phyloP scores from a whole-genome alignment of 2,888 invertebrate genomes.

The Tetropium fuscum region DNA sequence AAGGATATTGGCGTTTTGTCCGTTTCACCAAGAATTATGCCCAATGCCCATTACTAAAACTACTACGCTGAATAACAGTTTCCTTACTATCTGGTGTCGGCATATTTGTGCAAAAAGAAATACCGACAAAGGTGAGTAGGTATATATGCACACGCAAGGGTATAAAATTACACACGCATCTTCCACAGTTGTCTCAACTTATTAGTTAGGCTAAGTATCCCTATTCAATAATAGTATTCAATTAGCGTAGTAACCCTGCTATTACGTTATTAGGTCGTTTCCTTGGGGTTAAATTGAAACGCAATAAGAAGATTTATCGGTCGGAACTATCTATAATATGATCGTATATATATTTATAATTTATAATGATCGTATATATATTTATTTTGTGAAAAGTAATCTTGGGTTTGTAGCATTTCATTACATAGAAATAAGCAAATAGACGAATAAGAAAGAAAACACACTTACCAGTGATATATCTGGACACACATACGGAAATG shows the following conservation, averaged over 20 bases:
- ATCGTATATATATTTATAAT: no score
- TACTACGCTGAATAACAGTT: background rate
- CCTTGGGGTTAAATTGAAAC: background rate
- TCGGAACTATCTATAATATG: no score
- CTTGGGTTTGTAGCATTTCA: no score
- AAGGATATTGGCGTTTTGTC: no score
- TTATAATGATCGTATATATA: no score
- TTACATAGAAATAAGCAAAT: no score
- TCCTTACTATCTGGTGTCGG: slow-evolving; percentile 3
- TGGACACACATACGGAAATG: no score
- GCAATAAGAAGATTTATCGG: background rate
- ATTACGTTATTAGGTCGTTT: slow-evolving; percentile 44
- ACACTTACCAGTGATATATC: no score
- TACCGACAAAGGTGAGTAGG: slow-evolving; percentile 21
- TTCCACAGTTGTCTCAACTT: slow-evolving; percentile 12
- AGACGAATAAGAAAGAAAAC: no score
- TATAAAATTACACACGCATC: slow-evolving; percentile 10
- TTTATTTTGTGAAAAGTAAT: no score
- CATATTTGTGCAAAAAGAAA: slow-evolving; percentile 2
- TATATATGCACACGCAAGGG: slow-evolving; percentile 10
- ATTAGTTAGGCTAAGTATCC: slow-evolving; percentile 13
- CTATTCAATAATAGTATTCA: slow-evolving; percentile 32
- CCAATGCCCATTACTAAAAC: background rate
- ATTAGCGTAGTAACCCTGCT: slow-evolving; percentile 43
- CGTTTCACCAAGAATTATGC: no score